These are phyloP conservation scores for Nasonia giraulti DNA, from an alignment of 1,140 invertebrate species.

Conservation along the genomic window DNA sequence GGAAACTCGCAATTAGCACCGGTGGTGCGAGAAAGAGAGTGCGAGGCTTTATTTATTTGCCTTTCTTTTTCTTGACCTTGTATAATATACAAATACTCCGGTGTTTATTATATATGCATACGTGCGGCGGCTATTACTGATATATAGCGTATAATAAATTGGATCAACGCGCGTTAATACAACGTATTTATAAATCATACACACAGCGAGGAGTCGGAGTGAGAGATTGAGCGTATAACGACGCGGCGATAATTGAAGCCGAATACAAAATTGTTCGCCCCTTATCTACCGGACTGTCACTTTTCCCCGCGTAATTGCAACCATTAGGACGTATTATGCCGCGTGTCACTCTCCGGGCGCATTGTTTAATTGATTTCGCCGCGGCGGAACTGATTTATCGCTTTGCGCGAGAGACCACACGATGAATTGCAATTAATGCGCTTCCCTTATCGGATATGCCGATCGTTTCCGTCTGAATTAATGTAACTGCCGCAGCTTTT, in stretches of 20 bases:
- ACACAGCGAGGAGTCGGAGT: neutral
- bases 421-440: neutral
- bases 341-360: neutral
- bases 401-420: neutral
- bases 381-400: neutral
- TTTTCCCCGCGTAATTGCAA: neutral
- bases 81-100: neutral
- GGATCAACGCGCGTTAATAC: no score
- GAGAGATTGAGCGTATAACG: neutral
- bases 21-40: neutral
- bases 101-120: no score
- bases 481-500: no score
- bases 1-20: neutral
- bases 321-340: neutral
- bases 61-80: neutral
- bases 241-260: conserved; percentile 9
- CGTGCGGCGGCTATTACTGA: no score
- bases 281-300: neutral
- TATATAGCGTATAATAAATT: no score
- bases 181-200: no score
- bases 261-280: neutral
- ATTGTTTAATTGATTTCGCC: conserved; percentile 18
- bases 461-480: no score
- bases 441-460: no score
- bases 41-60: neutral